These are phyloP conservation scores for Horisme vitalbata DNA, from an alignment of 2,888 invertebrate species.

Conservation along the genomic window DNA sequence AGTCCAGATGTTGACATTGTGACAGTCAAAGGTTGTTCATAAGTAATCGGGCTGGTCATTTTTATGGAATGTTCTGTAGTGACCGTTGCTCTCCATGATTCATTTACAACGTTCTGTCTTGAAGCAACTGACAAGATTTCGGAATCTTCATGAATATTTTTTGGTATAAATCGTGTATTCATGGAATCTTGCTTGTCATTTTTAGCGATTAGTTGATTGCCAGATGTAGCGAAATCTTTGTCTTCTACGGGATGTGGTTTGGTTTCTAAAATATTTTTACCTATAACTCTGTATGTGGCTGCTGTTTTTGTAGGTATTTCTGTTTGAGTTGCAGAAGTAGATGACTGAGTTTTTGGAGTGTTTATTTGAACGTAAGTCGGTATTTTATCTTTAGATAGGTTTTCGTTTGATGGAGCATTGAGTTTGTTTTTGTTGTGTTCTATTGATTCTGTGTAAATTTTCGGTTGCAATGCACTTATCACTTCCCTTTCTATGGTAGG, in stretches of 20 bases:
- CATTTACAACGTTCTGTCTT: no score
- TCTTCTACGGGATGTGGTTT: no score
- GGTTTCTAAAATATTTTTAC: not conserved
- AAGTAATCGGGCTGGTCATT: not conserved
- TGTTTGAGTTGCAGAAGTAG: no score
- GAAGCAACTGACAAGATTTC: no score
- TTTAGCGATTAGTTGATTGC: not conserved
- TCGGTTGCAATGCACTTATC: no score
- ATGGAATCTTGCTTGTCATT: not conserved
- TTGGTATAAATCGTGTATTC: no score
- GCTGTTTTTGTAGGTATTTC: not conserved
- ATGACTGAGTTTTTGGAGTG: not conserved
- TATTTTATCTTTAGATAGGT: not conserved
- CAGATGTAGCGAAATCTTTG: not conserved
- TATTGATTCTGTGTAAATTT: not conserved
- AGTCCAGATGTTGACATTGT: not conserved
- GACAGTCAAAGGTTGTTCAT: not conserved
- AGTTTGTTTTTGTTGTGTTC: not conserved
- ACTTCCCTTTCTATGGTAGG: not conserved
- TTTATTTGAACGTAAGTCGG: not conserved
- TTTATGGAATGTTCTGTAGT: not conserved
- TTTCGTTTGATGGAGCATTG: no score
- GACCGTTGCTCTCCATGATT: not conserved
- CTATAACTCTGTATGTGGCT: not conserved
- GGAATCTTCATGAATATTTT: no score